A percentile compares a stretch with the other conserved stretches of the same genome.
Evolutionary conservation across 2,113 vertebrate genomes (phyloP).

Genomic region (Vidua macroura): DNA sequence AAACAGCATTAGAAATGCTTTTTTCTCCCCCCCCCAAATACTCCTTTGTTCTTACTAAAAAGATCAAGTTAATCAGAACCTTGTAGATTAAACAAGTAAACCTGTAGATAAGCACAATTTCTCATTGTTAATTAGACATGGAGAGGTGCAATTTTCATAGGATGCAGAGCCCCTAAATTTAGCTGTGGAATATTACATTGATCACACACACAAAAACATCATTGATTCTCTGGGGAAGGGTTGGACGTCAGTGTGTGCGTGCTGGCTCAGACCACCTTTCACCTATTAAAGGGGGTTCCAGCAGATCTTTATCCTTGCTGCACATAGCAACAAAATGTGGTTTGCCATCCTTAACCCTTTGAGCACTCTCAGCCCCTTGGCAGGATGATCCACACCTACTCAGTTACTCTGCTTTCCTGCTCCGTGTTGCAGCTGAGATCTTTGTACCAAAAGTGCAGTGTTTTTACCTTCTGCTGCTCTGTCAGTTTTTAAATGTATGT

Average conservation of each 20-base stretch:
- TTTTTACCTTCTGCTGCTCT: conserved; percentile 8
- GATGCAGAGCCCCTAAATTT: conserved; percentile 77
- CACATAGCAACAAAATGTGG: conserved; percentile 72
- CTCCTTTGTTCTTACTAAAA: conserved; percentile 53
- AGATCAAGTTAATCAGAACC: conserved; percentile 75
- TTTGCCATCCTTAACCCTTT: conserved; percentile 72
- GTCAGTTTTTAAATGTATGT: neutral
- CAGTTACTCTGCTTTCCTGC: neutral
- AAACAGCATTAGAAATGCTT: conserved; percentile 14
- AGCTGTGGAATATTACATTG: conserved; percentile 77
- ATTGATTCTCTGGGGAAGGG: conserved; percentile 71
- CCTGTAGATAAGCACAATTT: conserved; percentile 66
- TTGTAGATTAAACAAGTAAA: conserved; percentile 77
- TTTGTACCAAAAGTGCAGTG: neutral
- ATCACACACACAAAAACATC: conserved; percentile 73
- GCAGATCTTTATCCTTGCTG: conserved; percentile 57
- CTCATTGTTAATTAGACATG: conserved; percentile 78
- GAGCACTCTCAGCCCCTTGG: conserved; percentile 7
- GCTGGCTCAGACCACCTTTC: conserved; percentile 73
- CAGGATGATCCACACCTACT: conserved; percentile 8
- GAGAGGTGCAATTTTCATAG: conserved; percentile 76
- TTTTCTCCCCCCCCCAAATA: neutral
- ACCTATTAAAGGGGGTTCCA: conserved; percentile 70
- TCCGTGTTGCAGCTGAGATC: neutral
- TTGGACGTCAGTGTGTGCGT: conserved; percentile 65